phyloP scores from a whole-genome alignment of 2,888 invertebrate genomes.

The Meta bourneti region DNA sequence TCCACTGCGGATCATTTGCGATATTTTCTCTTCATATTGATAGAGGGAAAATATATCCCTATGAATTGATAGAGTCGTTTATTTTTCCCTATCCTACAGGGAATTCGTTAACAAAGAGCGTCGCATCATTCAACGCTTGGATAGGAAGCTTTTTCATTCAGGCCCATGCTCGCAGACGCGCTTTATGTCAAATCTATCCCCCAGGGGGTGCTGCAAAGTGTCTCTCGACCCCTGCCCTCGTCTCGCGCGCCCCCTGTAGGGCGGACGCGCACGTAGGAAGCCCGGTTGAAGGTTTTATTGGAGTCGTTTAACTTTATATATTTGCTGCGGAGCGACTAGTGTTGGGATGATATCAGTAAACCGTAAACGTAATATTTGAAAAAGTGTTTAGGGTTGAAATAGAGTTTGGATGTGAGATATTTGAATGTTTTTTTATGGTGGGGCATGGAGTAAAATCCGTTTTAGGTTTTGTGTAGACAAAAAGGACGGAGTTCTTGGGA shows the following conservation, averaged over 20 bases:
- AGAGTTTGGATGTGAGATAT: no score
- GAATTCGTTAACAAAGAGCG: conserved; percentile 18
- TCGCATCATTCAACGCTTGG: not conserved
- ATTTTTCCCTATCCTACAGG: not conserved
- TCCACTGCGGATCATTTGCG: not conserved
- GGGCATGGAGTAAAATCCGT: no score
- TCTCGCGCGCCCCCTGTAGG: not conserved
- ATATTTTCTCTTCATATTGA: not conserved
- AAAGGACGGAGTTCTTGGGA: no score
- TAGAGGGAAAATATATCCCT: not conserved
- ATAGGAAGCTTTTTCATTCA: not conserved
- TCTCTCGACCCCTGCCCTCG: not conserved
- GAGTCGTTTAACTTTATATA: not conserved
- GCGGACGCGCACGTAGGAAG: not conserved
- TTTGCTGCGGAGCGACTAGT: not conserved
- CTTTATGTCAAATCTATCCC: not conserved
- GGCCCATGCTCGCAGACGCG: no score
- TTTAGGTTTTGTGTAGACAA: no score
- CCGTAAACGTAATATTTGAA: no score
- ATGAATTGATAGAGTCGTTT: not conserved
- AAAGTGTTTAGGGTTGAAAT: no score
- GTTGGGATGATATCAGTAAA: no score
- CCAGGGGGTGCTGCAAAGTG: not conserved
- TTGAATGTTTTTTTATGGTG: no score
- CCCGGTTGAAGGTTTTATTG: not conserved